Evolutionary conservation across 2,113 vertebrate species (phyloP), one percentile per base, ranked within the genome.

Genomic region (Lepidothrix coronata): DNA sequence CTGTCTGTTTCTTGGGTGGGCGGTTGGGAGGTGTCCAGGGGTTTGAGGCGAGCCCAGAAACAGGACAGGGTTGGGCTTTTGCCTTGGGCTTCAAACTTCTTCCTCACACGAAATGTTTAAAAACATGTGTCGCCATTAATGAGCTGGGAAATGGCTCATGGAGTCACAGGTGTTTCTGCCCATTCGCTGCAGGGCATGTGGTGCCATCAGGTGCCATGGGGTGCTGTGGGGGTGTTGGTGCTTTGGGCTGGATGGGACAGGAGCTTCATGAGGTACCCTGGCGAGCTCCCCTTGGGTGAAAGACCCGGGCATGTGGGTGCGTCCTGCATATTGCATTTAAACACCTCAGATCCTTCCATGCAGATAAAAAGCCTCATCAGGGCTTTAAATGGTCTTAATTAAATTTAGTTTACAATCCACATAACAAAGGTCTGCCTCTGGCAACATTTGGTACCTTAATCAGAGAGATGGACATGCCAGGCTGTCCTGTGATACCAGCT

Each of bases 381-480:
- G 88, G 95, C 98, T 98, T 97, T 91, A 98, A 98, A 97, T 96
- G 80, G 87, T 97, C 98, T 98, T 98, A 98, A 98, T 98, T 97
- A 98, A 98, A 98, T 37, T 22, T 37, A 9, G 41, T 54, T 70
- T 98, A 96, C 35, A 97, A 96, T 97, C 96, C 81, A 94, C 94
- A 81, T 97, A 97, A 97, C 97, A 97, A 98, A 98, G 94, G 88
- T 96, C 75, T 96, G 57, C 84, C 95, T 97, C 83, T 98, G 98
- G 98, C 98, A 97, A 92, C 93, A 84, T 95, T 95, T 97, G 97
- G 95, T 98, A 95, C 98, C 96, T 98, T 97, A 97, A 98, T 96
- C 96, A 92, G 91, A 90, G 95, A 95, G 91, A 94, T 77, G 97
- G 97, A 89, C 96, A 73, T 43, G 97, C 97, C 97, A 97, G 97